A percentile compares a stretch with the other conserved stretches of the same genome.
Conservation (phyloP, 2,797 vertebrate species). For the Pangasius krempfi region DNA sequence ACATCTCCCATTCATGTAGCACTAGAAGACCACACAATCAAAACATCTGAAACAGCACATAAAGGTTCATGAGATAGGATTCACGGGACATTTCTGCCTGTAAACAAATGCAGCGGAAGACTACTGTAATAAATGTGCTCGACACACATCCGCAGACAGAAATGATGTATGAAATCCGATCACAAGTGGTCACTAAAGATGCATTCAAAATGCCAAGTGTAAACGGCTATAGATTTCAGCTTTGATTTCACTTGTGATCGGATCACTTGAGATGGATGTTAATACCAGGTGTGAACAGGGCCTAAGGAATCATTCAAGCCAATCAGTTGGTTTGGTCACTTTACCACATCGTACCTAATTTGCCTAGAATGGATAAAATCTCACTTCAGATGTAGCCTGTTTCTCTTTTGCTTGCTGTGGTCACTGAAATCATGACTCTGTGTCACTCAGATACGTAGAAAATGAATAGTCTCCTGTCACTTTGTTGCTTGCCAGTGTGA, state of each 20-base stretch:
- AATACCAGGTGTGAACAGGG: neutral
- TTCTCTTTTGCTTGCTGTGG: neutral
- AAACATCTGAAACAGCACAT: neutral
- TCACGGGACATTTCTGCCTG: neutral
- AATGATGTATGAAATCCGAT: neutral
- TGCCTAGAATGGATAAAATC: neutral
- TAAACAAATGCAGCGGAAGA: neutral
- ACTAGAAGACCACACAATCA: neutral
- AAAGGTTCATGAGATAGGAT: neutral
- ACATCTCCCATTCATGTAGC: neutral
- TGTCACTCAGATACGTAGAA: neutral
- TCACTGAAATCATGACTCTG: neutral
- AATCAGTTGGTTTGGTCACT: neutral
- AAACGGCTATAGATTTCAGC: neutral
- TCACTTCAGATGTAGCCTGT: neutral
- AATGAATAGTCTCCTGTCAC: neutral
- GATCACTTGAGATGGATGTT: neutral
- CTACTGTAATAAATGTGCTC: neutral
- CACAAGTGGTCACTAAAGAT: neutral
- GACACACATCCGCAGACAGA: neutral
- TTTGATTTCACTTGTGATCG: neutral
- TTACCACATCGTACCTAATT: neutral
- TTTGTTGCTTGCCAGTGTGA: neutral
- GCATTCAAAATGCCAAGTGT: neutral
- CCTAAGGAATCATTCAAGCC: neutral